Conservation (phyloP, 2,797 vertebrate species). For the Harpagifer antarcticus region DNA sequence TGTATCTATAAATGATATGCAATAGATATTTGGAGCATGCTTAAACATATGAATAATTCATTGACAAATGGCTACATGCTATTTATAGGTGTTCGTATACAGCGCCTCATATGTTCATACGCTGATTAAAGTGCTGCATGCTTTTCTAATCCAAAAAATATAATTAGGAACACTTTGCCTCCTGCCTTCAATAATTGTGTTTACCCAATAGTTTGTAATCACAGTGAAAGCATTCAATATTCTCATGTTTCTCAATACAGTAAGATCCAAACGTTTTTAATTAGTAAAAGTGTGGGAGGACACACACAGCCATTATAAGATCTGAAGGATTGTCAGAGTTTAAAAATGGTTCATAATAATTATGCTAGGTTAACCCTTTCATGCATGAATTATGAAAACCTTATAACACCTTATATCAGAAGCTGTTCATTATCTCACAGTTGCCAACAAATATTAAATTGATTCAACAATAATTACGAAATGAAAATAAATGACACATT, state of each 20-base stretch:
- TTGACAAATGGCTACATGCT: constrained; percentile 15
- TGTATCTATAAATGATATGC: constrained; percentile 52
- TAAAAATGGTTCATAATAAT: background rate
- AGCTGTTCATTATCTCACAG: background rate
- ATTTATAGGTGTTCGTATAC: constrained; percentile 25
- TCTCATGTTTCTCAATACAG: background rate
- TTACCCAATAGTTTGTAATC: background rate
- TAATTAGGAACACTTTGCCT: background rate
- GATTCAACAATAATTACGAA: background rate
- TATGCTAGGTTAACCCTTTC: background rate
- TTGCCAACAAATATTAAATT: background rate
- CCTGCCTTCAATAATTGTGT: background rate
- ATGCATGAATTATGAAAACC: too few relatives aligned
- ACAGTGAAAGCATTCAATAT: background rate
- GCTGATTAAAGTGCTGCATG: background rate
- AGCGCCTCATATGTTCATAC: constrained; percentile 12
- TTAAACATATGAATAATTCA: constrained; percentile 41
- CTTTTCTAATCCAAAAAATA: constrained; percentile 5
- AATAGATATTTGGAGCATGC: constrained; percentile 16
- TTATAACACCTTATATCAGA: background rate
- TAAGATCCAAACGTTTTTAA: background rate
- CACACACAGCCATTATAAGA: background rate
- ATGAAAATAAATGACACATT: background rate
- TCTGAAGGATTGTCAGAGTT: background rate
- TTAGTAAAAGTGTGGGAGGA: background rate